Evolutionary conservation across 2,888 invertebrate species (phyloP).

Genomic region (Drosophila borborema): DNA sequence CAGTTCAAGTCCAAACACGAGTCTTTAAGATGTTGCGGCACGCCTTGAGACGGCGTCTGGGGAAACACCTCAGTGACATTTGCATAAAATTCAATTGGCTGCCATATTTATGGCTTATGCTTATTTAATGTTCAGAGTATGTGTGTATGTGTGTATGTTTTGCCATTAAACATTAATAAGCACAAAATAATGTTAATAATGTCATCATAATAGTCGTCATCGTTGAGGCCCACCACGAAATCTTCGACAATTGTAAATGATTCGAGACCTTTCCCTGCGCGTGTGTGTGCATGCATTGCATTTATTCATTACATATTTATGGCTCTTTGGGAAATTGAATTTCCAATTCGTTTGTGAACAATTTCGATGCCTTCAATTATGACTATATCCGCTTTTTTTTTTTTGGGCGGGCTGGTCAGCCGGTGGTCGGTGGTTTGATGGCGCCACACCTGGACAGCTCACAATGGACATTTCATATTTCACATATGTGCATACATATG

Average conservation of each 20-base stretch:
- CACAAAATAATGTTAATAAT: conserved; percentile 77
- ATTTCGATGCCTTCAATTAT: conserved; percentile 25
- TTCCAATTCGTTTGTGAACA: conserved; percentile 41
- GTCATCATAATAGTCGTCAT: conserved; percentile 60
- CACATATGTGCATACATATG: neutral
- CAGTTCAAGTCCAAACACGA: conserved; percentile 12
- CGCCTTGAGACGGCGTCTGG: conserved; percentile 42
- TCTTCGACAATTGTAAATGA: neutral
- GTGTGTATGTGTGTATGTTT: neutral
- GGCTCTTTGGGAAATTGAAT: conserved; percentile 63
- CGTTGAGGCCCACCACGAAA: conserved; percentile 58
- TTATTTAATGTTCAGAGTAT: conserved; percentile 41
- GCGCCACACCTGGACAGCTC: conserved; percentile 43
- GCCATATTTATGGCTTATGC: conserved; percentile 47
- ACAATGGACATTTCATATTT: conserved; percentile 4
- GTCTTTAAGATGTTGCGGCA: conserved; percentile 15
- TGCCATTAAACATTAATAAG: conserved; percentile 71
- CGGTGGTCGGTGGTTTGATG: conserved; percentile 6
- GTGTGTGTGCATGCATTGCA: conserved; percentile 27
- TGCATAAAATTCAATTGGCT: conserved; percentile 71
- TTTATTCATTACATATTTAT: conserved; percentile 74
- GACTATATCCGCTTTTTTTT: conserved; percentile 37
- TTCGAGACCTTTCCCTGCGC: conserved; percentile 20
- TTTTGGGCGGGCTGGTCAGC: neutral
- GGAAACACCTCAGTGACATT: conserved; percentile 71